Base-by-base conservation (phyloP, 2,797 vertebrate species). In the Dendrocincla fuliginosa region DNA sequence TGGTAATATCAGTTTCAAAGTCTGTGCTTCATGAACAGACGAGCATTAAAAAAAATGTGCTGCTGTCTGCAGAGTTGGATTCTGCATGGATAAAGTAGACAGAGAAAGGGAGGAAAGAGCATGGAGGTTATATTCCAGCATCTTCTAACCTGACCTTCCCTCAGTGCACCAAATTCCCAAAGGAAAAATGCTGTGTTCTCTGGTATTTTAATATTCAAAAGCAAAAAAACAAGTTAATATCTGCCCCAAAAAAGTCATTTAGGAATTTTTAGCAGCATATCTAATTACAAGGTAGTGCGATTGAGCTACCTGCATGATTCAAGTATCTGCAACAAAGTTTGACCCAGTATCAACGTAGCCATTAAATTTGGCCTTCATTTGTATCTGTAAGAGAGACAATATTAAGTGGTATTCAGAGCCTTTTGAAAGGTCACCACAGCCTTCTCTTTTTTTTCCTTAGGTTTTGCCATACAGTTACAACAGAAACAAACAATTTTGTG, bases 1-100 rank as follows among this genome's bases (percentile, higher is more conserved):
- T 2, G 4, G 73, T 93, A 91, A 89, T 95, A 96, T 91, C 95
- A 87, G 60, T 95, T 96, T 97, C 95, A 96, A 96, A 96, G 95
- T 87, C 90, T 30, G 22, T 4, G 15, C 75, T 93, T 93, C 78
- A 86, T 91, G 74, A 97, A 85, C 55, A 85, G 88, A 81, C 2
- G 3, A 92, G 56, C 91, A 71, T 87, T 47, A 93, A 59, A 91
- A 92, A 92, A 77, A 92, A 77, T 7, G 65, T 63, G 56, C 83
- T 74, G 74, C 87, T 95, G 65, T 90, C 90, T 95, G 49, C 63
- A 91, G 89, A 71, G 39, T 55, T 63, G 74, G 65, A 53, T 71
- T 35, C 69, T 87, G 55, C 1, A 0, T 74, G 49, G 77, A 50
- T 61, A 53, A 95, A 94, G 67, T 68, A 70, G 0, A 0, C 27